Evolutionary conservation across 2,113 vertebrate species (phyloP).

Genomic region (Myotis yumanensis): DNA sequence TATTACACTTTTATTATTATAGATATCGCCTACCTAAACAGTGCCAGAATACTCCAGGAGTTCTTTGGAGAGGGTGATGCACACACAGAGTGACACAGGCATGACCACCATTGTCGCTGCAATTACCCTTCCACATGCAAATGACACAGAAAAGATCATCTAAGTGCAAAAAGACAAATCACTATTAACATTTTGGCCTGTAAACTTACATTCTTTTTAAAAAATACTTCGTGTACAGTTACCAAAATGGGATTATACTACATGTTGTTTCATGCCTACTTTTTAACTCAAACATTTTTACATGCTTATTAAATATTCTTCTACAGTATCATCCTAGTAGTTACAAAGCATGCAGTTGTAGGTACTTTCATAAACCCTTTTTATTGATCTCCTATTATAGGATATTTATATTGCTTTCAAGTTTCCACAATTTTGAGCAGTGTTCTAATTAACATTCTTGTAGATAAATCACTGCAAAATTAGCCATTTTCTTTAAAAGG

Average conservation of each 20-base stretch:
- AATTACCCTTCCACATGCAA: not conserved
- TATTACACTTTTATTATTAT: not conserved
- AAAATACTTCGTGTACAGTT: not conserved
- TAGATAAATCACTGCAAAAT: not conserved
- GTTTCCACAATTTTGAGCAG: not conserved
- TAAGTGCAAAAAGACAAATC: slow-evolving; percentile 25
- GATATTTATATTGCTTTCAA: not conserved
- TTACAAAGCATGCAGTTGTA: not conserved
- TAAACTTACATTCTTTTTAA: not conserved
- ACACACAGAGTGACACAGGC: not conserved
- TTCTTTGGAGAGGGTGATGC: not conserved
- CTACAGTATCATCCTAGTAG: not conserved
- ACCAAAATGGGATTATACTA: not conserved
- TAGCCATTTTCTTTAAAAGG: not conserved
- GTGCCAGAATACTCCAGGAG: not conserved
- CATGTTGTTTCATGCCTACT: not conserved
- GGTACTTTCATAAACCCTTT: not conserved
- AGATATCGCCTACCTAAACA: not conserved
- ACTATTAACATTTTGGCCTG: not conserved
- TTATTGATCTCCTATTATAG: not conserved
- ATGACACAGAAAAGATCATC: not conserved
- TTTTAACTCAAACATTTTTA: not conserved
- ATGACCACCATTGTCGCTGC: not conserved
- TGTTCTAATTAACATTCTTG: not conserved
- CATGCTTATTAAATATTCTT: not conserved